Evolutionary conservation across 2,113 vertebrate genomes (phyloP).

Genomic region (Odocoileus hemionus): DNA sequence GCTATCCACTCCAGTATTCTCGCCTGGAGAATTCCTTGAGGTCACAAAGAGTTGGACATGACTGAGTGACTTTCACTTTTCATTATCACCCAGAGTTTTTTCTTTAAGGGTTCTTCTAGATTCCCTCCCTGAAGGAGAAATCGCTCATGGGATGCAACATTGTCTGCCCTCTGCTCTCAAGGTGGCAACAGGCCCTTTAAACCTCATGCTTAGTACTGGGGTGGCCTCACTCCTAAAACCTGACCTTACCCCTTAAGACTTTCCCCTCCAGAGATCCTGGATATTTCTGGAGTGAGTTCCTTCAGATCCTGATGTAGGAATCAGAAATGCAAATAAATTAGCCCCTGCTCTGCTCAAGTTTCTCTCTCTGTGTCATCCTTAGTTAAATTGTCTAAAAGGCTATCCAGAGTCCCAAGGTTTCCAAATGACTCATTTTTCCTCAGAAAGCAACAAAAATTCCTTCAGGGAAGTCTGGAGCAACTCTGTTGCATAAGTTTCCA

Average conservation of each 20-base stretch:
- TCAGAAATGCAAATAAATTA: background rate
- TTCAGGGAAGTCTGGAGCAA: slow-evolving; percentile 44
- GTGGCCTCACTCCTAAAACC: background rate
- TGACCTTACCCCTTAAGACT: background rate
- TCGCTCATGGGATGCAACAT: background rate
- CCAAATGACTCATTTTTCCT: slow-evolving; percentile 34
- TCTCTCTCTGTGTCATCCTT: background rate
- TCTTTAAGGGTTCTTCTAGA: background rate
- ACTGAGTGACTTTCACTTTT: background rate
- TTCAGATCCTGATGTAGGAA: background rate
- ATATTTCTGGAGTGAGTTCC: background rate
- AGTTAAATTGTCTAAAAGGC: background rate
- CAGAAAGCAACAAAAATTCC: slow-evolving; percentile 3
- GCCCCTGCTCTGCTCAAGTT: background rate
- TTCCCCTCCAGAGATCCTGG: background rate
- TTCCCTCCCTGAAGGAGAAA: background rate
- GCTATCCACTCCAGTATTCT: background rate
- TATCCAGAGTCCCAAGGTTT: background rate
- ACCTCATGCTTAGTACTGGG: background rate
- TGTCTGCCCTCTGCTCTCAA: background rate
- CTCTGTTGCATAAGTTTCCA: slow-evolving; percentile 22
- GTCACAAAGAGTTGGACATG: rapidly evolving
- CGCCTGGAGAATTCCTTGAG: background rate
- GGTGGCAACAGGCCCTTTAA: background rate
- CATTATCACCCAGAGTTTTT: background rate